phyloP scores from a whole-genome alignment of 23 tunicate species.

The Halocynthia roretzi region DNA sequence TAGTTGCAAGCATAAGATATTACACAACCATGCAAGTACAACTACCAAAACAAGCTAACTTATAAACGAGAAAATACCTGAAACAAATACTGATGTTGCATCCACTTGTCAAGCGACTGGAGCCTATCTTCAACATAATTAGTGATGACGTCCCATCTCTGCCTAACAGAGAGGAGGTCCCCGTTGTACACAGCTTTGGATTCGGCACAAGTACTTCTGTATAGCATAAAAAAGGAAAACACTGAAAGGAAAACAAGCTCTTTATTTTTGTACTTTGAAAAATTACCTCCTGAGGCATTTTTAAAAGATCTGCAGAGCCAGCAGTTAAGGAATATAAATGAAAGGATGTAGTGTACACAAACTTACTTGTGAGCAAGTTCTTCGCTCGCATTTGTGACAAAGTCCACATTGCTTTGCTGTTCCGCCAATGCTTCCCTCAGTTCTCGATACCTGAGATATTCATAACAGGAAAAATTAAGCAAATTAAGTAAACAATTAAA shows the following conservation, averaged over 20 bases:
- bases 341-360: too few relatives aligned
- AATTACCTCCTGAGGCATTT: too few relatives aligned
- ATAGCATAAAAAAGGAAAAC: too few relatives aligned
- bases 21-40: too few relatives aligned
- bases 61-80: slow-evolving; percentile 4
- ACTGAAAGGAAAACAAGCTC: too few relatives aligned
- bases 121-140: slow-evolving; percentile 20
- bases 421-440: slow-evolving; percentile 19
- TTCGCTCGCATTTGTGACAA: slow-evolving; percentile 5
- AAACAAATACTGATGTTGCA: slow-evolving; percentile 7
- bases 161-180: slow-evolving; percentile 9
- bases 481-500: background rate
- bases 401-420: slow-evolving; percentile 25
- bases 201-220: slow-evolving; percentile 3
- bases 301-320: too few relatives aligned
- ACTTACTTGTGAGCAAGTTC: background rate
- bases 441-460: slow-evolving; percentile 7
- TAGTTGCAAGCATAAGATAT: too few relatives aligned
- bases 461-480: background rate
- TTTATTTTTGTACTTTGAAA: too few relatives aligned
- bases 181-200: too few relatives aligned
- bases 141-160: slow-evolving; percentile 23
- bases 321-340: too few relatives aligned
- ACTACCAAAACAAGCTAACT: too few relatives aligned
- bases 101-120: slow-evolving; percentile 1